A percentile compares a stretch with the other conserved stretches of the same genome.
Conservation (phyloP, 2,113 vertebrate genomes). For the Budorcas taxicolor region DNA sequence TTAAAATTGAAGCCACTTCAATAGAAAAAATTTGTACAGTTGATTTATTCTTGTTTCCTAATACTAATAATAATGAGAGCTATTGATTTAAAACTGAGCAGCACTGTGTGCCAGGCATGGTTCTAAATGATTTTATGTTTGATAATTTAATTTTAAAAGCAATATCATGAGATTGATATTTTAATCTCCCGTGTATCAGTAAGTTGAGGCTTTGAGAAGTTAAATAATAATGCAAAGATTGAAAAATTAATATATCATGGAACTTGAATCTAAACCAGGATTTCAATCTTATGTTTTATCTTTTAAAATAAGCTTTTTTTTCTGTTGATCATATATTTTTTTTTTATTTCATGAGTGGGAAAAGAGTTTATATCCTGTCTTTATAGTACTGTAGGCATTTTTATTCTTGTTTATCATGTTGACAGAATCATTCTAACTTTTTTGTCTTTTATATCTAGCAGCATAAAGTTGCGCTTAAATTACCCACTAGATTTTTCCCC, state of each 20-base stretch:
- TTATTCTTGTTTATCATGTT: neutral
- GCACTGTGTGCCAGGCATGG: neutral
- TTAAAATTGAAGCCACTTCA: neutral
- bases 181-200: neutral
- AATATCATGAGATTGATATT: neutral
- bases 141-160: neutral
- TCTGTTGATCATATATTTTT: neutral
- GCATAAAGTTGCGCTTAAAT: conserved; percentile 14
- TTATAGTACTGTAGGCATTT: neutral
- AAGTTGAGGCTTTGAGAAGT: neutral
- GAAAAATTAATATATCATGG: neutral
- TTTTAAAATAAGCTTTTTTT: neutral
- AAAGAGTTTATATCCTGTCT: neutral
- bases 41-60: neutral
- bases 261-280: neutral
- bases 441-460: conserved; percentile 26
- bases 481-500: neutral
- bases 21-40: neutral
- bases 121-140: neutral
- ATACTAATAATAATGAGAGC: neutral
- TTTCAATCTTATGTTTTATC: neutral
- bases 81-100: neutral
- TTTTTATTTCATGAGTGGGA: neutral
- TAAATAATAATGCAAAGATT: neutral
- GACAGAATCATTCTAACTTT: neutral